Conservation (phyloP, 37 sponge, comb jelly and placozoan genomes). For the Lycopodina hypogea region DNA sequence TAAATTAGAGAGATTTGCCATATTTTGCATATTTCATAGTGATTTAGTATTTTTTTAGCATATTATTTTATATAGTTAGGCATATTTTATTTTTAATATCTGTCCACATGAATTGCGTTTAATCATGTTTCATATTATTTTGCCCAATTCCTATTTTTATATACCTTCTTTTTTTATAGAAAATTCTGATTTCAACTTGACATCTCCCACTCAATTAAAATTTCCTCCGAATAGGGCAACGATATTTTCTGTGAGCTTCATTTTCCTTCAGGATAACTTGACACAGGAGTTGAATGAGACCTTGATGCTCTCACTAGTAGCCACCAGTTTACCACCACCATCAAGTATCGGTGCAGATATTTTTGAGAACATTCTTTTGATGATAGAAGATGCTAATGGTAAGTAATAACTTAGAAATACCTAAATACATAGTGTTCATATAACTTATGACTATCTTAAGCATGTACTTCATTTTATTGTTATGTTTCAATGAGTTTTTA, state of each 20-base stretch:
- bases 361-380: background rate
- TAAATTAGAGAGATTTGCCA: no score
- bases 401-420: background rate
- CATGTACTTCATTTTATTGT: no score
- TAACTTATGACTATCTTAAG: no score
- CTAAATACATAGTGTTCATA: background rate
- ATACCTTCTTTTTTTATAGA: background rate
- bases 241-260: background rate
- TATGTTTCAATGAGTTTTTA: no score
- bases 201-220: background rate
- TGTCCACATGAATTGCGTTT: no score
- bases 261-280: background rate
- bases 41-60: no score
- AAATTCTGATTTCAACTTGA: background rate
- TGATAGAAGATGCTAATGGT: background rate
- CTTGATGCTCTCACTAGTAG: background rate
- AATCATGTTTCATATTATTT: no score
- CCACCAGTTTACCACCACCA: background rate
- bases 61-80: no score
- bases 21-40: no score
- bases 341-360: background rate
- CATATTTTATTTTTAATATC: no score
- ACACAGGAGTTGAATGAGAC: slow-evolving; percentile 6
- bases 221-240: background rate
- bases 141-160: slow-evolving; percentile 8